Evolutionary conservation across 2,888 invertebrate genomes (phyloP).

Genomic region (Altica lythri): DNA sequence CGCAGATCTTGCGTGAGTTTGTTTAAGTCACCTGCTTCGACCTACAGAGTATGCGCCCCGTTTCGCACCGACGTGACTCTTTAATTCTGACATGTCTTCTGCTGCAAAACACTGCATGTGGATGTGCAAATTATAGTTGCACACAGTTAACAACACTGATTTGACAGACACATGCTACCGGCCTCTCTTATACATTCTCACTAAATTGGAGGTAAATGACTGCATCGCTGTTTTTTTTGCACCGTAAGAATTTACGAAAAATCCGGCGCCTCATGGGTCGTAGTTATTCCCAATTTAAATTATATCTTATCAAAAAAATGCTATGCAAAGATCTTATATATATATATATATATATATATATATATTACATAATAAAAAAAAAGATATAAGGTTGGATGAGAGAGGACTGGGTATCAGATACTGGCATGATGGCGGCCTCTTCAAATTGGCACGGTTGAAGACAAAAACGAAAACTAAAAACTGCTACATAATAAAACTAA

Average conservation of each 20-base stretch:
- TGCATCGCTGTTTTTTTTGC: conserved; percentile 10
- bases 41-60: conserved; percentile 31
- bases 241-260: conserved; percentile 10
- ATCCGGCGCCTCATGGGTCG: neutral
- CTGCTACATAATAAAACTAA: too few species aligned
- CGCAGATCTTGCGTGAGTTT: conserved; percentile 24
- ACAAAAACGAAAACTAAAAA: too few species aligned
- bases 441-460: too few species aligned
- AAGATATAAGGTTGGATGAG: too few species aligned
- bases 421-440: too few species aligned
- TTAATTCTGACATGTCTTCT: conserved; percentile 24
- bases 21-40: conserved; percentile 35
- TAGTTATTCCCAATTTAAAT: too few species aligned
- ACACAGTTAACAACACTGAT: conserved; percentile 40
- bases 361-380: too few species aligned
- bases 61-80: conserved; percentile 24
- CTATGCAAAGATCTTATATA: too few species aligned
- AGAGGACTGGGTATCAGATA: too few species aligned
- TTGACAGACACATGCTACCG: conserved; percentile 39
- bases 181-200: conserved; percentile 29
- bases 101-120: conserved; percentile 33
- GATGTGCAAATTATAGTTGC: conserved; percentile 41
- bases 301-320: too few species aligned
- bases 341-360: too few species aligned
- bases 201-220: conserved; percentile 31